Base-by-base conservation (phyloP, 2,797 vertebrate genomes). In the Adelosebastes latens region DNA sequence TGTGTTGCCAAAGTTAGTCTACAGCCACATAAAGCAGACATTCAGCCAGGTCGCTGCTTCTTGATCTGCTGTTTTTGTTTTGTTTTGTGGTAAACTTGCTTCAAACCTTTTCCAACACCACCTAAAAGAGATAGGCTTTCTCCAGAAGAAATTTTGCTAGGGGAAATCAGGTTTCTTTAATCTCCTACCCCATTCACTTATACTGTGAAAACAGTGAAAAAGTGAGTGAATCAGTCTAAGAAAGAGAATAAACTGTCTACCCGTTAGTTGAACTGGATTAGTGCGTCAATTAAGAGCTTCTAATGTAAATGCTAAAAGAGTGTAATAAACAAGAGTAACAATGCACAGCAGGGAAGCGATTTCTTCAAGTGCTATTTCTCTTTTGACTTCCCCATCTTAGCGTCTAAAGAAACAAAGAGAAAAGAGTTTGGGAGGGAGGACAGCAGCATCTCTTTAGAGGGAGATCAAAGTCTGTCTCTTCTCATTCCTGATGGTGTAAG, bases 391-490 rank as follows among this genome's bases (percentile, higher is more conserved):
- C 8, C 10, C 8, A 22, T 59, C 8, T 76, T 20, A 27, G 20
- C 4, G 4, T 53, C 56, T 61, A 6, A n/a, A 55, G 71, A 29
- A 81, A 32, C 10, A 58, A 71, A 25, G 27, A 27, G 24, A n/a
- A n/a, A n/a, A n/a, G n/a, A n/a, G n/a, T 63, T 66, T 1, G 53
- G 6, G 25, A 67, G 58, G 39, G 32, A 79, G 39, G 22, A 65
- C 58, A 31, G 58, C 55, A 49, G 58, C 27, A 39, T 82, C 64
- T 85, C 82, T 76, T 74, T 82, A 68, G 22, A 72, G 80, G 36
- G n/a, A 96, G 94, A 96, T 96, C 94, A 96, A 96, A 97, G 95
- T 58, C 72, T 85, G 84, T 88, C 86, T 94, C 86, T 91, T 90
- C 91, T 95, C 93, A 94, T 95, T 92, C 82, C 89, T 94, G 88